Conservation (phyloP, 2,113 vertebrate species). For the Dipodomys merriami region DNA sequence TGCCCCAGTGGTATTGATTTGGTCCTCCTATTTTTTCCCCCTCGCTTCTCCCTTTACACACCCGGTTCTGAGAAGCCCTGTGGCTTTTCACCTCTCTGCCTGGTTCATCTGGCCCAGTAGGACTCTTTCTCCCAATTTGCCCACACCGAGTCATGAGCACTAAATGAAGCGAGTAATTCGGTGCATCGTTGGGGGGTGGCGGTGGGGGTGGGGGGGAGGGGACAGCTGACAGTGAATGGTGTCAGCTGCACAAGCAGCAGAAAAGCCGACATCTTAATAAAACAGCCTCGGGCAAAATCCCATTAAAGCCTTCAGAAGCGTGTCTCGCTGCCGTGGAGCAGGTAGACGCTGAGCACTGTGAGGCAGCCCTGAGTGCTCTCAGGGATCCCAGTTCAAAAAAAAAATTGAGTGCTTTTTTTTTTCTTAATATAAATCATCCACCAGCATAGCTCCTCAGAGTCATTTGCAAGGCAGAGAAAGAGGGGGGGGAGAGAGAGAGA, state of each 20-base stretch:
- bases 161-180: slow-evolving; percentile 93
- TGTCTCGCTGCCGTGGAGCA: slow-evolving; percentile 99
- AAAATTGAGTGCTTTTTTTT: slow-evolving; percentile 79
- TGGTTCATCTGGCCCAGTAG: slow-evolving; percentile 89
- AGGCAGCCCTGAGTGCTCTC: slow-evolving; percentile 92
- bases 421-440: slow-evolving; percentile 84
- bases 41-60: slow-evolving; percentile 29
- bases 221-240: slow-evolving; percentile 95
- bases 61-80: slow-evolving; percentile 81
- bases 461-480: slow-evolving; percentile 90
- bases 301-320: slow-evolving; percentile 99
- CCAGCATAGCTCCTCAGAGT: slow-evolving; percentile 88
- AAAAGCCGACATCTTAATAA: slow-evolving; percentile 99
- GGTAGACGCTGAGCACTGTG: slow-evolving; percentile 90
- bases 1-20: slow-evolving; percentile 86
- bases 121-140: slow-evolving; percentile 88
- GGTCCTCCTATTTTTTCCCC: slow-evolving; percentile 71
- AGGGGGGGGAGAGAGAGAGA: slow-evolving; percentile 73
- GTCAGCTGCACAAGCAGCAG: slow-evolving; percentile 99
- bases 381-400: slow-evolving; percentile 90
- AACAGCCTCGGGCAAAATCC: slow-evolving; percentile 99
- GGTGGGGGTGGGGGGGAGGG: slow-evolving; percentile 83
- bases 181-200: slow-evolving; percentile 87
- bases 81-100: slow-evolving; percentile 85
- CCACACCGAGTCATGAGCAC: slow-evolving; percentile 89